Evolutionary conservation across 2,113 vertebrate species (phyloP).

Genomic region (Apodemus speciosus): DNA sequence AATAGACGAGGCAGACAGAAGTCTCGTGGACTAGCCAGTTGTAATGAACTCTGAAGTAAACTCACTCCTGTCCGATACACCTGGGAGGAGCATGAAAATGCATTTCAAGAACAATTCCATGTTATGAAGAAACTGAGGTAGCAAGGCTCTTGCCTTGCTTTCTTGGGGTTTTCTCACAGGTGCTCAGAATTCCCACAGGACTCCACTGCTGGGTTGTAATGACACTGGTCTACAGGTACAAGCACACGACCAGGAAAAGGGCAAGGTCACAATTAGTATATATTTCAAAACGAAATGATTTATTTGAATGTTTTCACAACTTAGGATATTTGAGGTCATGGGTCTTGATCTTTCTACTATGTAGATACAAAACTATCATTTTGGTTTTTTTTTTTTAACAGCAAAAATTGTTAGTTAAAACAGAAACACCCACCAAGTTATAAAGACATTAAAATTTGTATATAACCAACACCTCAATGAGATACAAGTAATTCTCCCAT

Average conservation of each 20-base stretch:
- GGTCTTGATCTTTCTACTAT: not conserved
- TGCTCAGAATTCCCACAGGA: not conserved
- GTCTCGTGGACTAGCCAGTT: not conserved
- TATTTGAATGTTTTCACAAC: not conserved
- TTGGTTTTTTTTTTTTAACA: not conserved
- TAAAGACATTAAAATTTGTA: not conserved
- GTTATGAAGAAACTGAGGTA: not conserved
- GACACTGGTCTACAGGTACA: not conserved
- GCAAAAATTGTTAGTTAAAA: constrained; percentile 3
- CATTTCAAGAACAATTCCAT: not conserved
- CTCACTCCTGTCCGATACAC: not conserved
- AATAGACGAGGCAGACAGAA: not conserved
- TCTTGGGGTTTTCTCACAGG: not conserved
- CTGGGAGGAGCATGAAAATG: not conserved
- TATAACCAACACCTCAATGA: not conserved
- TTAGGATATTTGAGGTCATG: not conserved
- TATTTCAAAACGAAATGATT: not conserved
- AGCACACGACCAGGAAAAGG: not conserved
- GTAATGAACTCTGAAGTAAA: not conserved
- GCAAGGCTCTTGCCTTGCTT: not conserved
- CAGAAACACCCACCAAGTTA: constrained; percentile 15
- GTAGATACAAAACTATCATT: not conserved
- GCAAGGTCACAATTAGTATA: not conserved
- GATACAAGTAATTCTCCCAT: not conserved
- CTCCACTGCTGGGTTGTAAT: not conserved